Evolutionary conservation across 2,113 vertebrate species (phyloP), one percentile per base, ranked within the genome.

Genomic region (Ariopsis seemanni): DNA sequence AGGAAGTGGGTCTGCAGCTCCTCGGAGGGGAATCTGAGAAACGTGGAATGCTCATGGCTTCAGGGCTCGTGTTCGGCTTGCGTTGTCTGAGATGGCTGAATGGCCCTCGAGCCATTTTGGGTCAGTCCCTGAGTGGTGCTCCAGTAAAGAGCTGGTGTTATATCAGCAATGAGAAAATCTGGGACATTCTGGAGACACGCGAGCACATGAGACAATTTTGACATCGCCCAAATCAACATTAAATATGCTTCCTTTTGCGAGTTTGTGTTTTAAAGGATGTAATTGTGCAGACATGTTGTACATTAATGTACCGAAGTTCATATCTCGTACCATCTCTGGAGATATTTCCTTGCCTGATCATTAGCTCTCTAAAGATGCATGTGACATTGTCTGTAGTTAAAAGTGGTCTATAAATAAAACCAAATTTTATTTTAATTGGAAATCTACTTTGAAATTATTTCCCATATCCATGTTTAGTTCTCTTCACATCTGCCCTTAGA

Each of bases 111-210:
- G 90, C 90, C 90, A 85, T 78, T 89, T 88, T n/a, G 81, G 89
- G 89, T 77, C 85, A 63, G 91, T 91, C 89, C 89, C 87, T 89
- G 62, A 89, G 86, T 89, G 91, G 87, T 67, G 88, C 87, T 90
- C 88, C 77, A 71, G 72, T 89, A 83, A 89, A 89, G 90, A 91
- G 86, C 90, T 86, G 87, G 82, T 90, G 87, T 93, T 87, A 84
- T 55, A 90, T 89, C 91, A 90, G 87, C 90, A 88, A 88, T 60
- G 71, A 84, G 85, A 81, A 92, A 79, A 90, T 83, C 84, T 91
- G 87, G 89, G 90, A 90, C 89, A 83, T 85, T 77, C n/a, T 65
- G 82, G 85, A 87, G 87, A 42, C 83, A 88, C 81, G 86, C 83
- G 89, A 34, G 20, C 22, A 8, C 7, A 90, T 8, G 10, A 77